phyloP scores from a whole-genome alignment of 2,888 invertebrate genomes.

The Theretra japonica region DNA sequence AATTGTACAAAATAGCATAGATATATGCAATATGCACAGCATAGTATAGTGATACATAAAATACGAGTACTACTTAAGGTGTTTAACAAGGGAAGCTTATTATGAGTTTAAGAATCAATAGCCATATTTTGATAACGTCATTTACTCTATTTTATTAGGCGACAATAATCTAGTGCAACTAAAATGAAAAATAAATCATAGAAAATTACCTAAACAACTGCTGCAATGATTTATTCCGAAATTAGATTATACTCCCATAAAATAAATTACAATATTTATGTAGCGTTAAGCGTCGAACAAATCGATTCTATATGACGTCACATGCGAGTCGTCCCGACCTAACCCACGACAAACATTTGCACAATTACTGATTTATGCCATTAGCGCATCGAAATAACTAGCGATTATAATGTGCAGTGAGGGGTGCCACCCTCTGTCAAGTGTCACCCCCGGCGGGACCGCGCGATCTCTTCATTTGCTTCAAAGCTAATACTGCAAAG shows the following conservation, averaged over 20 bases:
- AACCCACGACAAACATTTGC: neutral
- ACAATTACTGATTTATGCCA: slow-evolving; percentile 20
- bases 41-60: too few species aligned
- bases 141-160: too few species aligned
- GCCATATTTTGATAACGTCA: too few species aligned
- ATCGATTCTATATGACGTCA: neutral
- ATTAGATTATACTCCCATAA: neutral
- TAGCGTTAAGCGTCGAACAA: slow-evolving; percentile 14
- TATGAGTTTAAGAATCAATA: too few species aligned
- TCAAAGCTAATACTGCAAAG: neutral
- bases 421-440: slow-evolving; percentile 10
- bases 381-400: slow-evolving; percentile 13
- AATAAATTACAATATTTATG: slow-evolving; percentile 16
- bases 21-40: too few species aligned
- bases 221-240: neutral
- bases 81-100: too few species aligned
- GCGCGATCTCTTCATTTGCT: slow-evolving; percentile 11
- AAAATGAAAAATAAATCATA: neutral
- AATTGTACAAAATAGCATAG: too few species aligned
- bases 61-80: too few species aligned
- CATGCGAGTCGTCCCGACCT: neutral
- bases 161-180: too few species aligned
- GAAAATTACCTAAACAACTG: neutral
- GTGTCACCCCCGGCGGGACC: neutral
- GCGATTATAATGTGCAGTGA: slow-evolving; percentile 15